A percentile compares a stretch with the other conserved stretches of the same genome.
These are phyloP conservation scores for Cyrtonyx montezumae DNA, from an alignment of 2,113 vertebrate species.

Conservation along the genomic window DNA sequence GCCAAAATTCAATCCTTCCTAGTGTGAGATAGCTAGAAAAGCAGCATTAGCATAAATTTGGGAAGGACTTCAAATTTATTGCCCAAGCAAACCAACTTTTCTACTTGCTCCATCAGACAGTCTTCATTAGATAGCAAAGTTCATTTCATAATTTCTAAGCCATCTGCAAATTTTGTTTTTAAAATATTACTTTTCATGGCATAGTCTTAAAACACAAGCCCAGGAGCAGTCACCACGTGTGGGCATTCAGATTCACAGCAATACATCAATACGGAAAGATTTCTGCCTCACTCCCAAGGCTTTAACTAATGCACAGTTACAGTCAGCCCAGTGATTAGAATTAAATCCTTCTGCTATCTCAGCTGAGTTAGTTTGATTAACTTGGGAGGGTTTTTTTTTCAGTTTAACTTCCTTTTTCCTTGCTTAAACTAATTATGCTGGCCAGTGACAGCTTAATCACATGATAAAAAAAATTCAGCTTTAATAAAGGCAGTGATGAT, in stretches of 20 bases:
- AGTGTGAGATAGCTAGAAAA: neutral
- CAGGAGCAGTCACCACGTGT: neutral
- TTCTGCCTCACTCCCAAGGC: neutral
- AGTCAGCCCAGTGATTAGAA: neutral
- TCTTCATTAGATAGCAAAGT: neutral
- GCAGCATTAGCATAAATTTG: neutral
- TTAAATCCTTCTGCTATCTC: neutral
- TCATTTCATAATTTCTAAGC: neutral
- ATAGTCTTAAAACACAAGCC: neutral
- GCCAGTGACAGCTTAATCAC: neutral
- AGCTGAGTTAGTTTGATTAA: neutral
- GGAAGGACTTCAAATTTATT: neutral
- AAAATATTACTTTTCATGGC: neutral
- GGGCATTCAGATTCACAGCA: neutral
- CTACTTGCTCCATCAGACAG: neutral
- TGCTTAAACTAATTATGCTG: neutral
- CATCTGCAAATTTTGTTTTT: neutral
- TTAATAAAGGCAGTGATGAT: neutral
- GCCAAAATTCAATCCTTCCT: neutral
- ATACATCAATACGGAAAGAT: neutral
- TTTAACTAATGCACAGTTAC: neutral
- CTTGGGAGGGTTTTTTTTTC: neutral
- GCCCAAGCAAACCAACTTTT: neutral
- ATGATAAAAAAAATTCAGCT: neutral
- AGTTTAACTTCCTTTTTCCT: neutral